Conservation (phyloP, 1,140 invertebrate genomes). For the Helicorthomorpha holstii region DNA sequence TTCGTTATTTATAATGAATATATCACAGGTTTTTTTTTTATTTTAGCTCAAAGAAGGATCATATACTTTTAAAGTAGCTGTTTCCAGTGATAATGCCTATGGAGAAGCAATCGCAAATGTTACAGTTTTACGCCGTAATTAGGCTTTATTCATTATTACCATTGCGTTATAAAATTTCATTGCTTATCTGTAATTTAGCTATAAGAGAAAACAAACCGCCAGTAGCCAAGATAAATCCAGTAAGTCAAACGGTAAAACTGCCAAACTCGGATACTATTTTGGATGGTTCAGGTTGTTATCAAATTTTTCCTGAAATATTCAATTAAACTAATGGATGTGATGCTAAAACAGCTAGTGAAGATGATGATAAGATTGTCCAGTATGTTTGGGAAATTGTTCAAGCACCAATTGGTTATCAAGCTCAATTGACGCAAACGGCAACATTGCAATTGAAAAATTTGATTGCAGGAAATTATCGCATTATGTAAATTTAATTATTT, state of each 20-base stretch:
- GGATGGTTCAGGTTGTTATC: slow-evolving; percentile 49
- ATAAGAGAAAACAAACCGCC: slow-evolving; percentile 69
- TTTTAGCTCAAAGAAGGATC: slow-evolving; percentile 44
- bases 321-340: not conserved
- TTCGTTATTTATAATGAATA: not conserved
- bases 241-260: slow-evolving; percentile 63
- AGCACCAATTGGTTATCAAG: slow-evolving; percentile 68
- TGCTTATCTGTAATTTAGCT: slow-evolving; percentile 28
- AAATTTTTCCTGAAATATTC: not conserved
- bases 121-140: slow-evolving; percentile 59
- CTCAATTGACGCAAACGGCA: slow-evolving; percentile 54
- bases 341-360: slow-evolving; percentile 35
- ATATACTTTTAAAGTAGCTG: slow-evolving; percentile 75
- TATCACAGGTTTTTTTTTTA: slow-evolving; percentile 1
- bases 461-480: slow-evolving; percentile 75
- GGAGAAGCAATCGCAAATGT: slow-evolving; percentile 78
- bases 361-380: slow-evolving; percentile 63
- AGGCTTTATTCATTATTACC: slow-evolving; percentile 3
- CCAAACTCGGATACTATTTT: slow-evolving; percentile 76
- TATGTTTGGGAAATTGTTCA: slow-evolving; percentile 85
- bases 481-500: slow-evolving; percentile 37
- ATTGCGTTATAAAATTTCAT: slow-evolving; percentile 4
- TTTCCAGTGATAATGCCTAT: slow-evolving; percentile 48
- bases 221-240: slow-evolving; percentile 64
- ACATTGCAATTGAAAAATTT: slow-evolving; percentile 64